Evolutionary conservation across 2,888 invertebrate genomes (phyloP), one percentile per base, ranked within the genome.

Genomic region (Drosophila yooni): DNA sequence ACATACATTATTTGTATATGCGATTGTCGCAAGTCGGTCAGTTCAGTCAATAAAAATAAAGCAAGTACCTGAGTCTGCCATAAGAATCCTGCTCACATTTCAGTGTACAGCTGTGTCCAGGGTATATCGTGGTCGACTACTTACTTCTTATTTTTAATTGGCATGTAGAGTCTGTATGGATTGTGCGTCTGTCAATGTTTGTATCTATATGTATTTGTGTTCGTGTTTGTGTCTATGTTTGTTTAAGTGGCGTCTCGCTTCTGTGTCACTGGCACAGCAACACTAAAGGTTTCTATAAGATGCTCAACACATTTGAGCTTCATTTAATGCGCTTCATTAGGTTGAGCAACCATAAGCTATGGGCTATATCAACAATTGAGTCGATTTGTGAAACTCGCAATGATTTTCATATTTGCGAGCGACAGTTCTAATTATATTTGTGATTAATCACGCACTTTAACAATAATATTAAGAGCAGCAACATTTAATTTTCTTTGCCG

Each of bases 261-360:
- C 74, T 84, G 71, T 84, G 88, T 88, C 86, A 83, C 71, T 88
- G 77, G 83, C 65, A 79, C 50, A 50, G 53, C 61, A 34, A 27
- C 34, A 38, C 29, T 63, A 29, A 58, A 69, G 72, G 75, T 65
- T 72, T 75, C 76, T 71, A 36, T 29, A 70, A 88, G 79, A 81
- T 75, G 75, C 71, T 69, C 67, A 76, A 61, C 58, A 72, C 53
- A 67, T 59, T 57, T 38, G 43, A 51, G 74, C 70, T 53, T 40
- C 69, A 61, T 68, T 79, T 73, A 82, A 82, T 77, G 74, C 71
- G 84, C 87, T 87, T 86, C 89, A 87, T 86, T 86, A 83, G 84
- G 66, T 77, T 71, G 58, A 75, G 66, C 68, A 58, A 53, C 53
- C 25, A 33, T 31, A 53, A 43, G 60, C 46, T 36, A 40, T 36